A percentile compares a stretch with the other conserved stretches of the same genome.
phyloP scores from a whole-genome alignment of 2,888 invertebrate genomes.

The Cantharis nigra region DNA sequence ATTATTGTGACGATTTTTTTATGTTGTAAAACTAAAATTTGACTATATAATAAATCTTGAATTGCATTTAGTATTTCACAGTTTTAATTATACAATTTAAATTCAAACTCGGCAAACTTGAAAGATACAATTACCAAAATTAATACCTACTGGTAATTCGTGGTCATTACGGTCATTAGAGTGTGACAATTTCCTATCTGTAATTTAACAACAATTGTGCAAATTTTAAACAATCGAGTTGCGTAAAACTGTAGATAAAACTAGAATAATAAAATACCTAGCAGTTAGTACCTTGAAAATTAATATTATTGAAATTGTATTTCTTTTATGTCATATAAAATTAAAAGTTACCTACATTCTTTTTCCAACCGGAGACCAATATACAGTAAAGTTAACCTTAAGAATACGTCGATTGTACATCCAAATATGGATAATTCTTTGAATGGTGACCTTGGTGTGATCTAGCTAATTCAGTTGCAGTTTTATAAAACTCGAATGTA shows the following conservation, averaged over 20 bases:
- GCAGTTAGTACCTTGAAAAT: background rate
- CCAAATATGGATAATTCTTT: background rate
- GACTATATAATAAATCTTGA: too few relatives aligned
- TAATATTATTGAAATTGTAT: background rate
- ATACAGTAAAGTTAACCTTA: background rate
- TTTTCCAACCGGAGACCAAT: background rate
- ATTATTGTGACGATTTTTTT: too few relatives aligned
- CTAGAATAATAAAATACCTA: background rate
- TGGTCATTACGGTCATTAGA: background rate
- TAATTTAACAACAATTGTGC: background rate
- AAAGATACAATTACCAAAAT: background rate
- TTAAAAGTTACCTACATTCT: background rate
- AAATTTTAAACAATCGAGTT: background rate
- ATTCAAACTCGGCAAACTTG: background rate
- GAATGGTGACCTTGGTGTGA: background rate
- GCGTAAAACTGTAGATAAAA: background rate
- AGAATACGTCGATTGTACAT: background rate
- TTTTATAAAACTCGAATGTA: background rate
- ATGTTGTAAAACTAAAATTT: too few relatives aligned
- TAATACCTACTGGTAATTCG: background rate
- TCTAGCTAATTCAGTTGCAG: background rate
- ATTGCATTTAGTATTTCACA: background rate
- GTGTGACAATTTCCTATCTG: background rate
- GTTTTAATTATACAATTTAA: background rate
- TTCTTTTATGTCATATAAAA: background rate